phyloP scores from a whole-genome alignment of 2,797 vertebrate genomes.

The Micrastur ruficollis region DNA sequence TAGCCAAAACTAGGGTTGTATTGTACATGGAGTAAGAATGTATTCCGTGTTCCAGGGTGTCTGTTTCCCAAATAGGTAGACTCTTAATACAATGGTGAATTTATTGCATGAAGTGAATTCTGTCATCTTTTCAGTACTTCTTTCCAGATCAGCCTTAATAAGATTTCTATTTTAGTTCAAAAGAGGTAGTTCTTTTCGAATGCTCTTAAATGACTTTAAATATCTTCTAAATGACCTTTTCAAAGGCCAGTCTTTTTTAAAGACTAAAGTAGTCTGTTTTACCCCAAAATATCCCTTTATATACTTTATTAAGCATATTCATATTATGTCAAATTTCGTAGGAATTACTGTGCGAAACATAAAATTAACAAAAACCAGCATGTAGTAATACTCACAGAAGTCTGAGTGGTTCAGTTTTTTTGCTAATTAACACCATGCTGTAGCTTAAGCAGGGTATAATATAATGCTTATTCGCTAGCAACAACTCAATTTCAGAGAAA shows the following conservation, averaged over 20 bases:
- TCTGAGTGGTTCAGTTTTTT: not conserved
- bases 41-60: not conserved
- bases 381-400: not conserved
- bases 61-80: not conserved
- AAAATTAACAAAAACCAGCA: not conserved
- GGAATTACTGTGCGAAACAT: not conserved
- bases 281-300: not conserved
- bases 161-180: not conserved
- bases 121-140: not conserved
- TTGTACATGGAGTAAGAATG: not conserved
- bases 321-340: not conserved
- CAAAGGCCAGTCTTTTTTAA: not conserved
- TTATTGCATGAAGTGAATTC: not conserved
- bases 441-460: not conserved
- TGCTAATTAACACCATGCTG: not conserved
- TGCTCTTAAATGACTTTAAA: not conserved
- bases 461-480: not conserved
- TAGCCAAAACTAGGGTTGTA: not conserved
- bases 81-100: not conserved
- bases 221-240: not conserved
- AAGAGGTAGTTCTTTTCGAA: not conserved
- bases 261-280: not conserved
- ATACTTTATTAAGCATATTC: not conserved
- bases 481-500: not conserved
- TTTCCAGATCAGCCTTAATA: not conserved